Base-by-base conservation (phyloP, 2,113 vertebrate species). In the Corydoras maculifer region DNA sequence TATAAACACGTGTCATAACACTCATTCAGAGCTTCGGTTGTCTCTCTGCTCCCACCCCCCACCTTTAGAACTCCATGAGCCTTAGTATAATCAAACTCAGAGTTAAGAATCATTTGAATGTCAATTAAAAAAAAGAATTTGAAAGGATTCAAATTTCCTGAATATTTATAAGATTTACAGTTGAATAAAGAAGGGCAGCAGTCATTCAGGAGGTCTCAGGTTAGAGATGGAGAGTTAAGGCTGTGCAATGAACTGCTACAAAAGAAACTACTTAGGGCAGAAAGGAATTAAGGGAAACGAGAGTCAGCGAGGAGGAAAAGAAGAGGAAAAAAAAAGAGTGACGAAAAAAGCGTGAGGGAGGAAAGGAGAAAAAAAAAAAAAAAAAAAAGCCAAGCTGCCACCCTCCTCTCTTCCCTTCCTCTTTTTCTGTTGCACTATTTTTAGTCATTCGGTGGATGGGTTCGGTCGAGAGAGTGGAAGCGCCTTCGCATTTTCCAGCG, bases 401-500 rank as follows among this genome's bases (percentile, higher is more conserved):
- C 51, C 72, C 58, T 67, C 57, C 65, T 67, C 71, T 13, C 57
- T 53, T 65, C 43, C 65, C 70, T 65, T 65, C 70, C 55, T 65
- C 70, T 72, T 72, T 73, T 50, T 54, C 72, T 55, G 35, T 65
- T 49, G 72, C 65, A 62, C 85, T 89, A 90, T 90, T 89, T 88
- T 89, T 89, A 90, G 89, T 79, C 70, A 82, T 81, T 77, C 79
- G 77, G 83, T 83, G 82, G 86, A 82, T 82, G 82, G 81, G 84
- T 80, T 79, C 75, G 60, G 68, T 65, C 25, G 82, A 80, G 78
- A 84, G 79, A 78, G 82, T 78, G 78, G 69, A 79, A 81, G 78
- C 81, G 84, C 85, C 81, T 86, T 84, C 83, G 86, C 83, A 87
- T 88, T 88, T 89, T 88, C 85, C 83, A 87, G 81, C 81, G 77